Percentiles rank a stretch among this genome's conserved stretches.
Evolutionary conservation across 2,797 vertebrate genomes (phyloP).

Genomic region (Onychomys arenicola): DNA sequence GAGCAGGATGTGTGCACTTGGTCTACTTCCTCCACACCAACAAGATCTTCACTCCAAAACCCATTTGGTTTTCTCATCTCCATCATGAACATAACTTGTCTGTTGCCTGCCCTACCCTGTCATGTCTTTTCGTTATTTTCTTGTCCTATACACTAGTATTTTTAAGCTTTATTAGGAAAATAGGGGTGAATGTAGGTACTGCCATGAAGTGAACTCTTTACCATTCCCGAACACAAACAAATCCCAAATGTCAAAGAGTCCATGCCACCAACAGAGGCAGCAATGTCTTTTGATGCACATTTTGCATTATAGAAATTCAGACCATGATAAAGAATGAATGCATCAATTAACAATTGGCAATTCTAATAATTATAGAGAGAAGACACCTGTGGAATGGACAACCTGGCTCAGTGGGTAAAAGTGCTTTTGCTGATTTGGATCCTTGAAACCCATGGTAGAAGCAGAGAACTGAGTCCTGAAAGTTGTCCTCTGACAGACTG

Average conservation of each 20-base stretch:
- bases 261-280: not conserved
- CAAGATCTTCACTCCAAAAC: not conserved
- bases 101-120: not conserved
- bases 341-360: not conserved
- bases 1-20: not conserved
- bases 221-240: not conserved
- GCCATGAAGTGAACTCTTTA: not conserved
- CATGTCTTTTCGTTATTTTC: not conserved
- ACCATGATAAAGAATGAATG: not conserved
- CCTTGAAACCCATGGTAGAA: not conserved
- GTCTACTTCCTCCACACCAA: not conserved
- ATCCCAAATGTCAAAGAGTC: not conserved
- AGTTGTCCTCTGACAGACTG: not conserved
- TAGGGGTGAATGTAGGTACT: not conserved
- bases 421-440: not conserved
- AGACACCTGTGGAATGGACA: not conserved
- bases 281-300: not conserved
- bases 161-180: constrained; percentile 8
- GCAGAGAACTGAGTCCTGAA: not conserved
- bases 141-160: not conserved
- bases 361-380: not conserved
- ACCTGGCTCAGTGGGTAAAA: not conserved
- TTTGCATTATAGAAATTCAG: not conserved
- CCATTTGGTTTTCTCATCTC: not conserved
- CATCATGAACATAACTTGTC: not conserved